These are phyloP conservation scores for Tragelaphus strepsiceros DNA, from an alignment of 2,113 vertebrate genomes.

Conservation along the genomic window DNA sequence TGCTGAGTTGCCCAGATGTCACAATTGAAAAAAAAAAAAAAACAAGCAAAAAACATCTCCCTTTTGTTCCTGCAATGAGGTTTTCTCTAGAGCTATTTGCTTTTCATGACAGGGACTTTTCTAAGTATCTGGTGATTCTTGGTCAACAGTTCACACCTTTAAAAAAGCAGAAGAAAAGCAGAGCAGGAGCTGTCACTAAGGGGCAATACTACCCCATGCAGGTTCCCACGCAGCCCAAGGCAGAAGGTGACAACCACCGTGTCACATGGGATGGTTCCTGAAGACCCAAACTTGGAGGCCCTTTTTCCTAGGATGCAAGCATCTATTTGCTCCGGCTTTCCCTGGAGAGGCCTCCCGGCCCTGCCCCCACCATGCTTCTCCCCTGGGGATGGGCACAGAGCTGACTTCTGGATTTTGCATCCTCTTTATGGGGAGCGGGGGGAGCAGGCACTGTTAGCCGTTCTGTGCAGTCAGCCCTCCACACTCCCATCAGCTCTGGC, in stretches of 20 bases:
- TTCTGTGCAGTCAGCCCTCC: fast-evolving
- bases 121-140: not conserved
- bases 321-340: not conserved
- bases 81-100: not conserved
- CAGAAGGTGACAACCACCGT: fast-evolving
- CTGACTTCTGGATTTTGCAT: not conserved
- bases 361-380: not conserved
- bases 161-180: not conserved
- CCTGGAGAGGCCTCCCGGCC: not conserved
- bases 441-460: fast-evolving
- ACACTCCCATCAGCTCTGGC: fast-evolving
- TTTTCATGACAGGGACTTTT: not conserved
- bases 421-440: not conserved
- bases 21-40: not conserved
- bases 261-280: not conserved
- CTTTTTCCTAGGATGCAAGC: not conserved
- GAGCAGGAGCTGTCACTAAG: no score
- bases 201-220: fast-evolving
- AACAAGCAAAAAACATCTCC: not conserved
- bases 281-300: not conserved
- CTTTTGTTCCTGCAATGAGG: not conserved
- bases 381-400: fast-evolving
- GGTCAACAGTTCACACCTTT: not conserved
- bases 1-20: no score
- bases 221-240: fast-evolving